A percentile compares a stretch with the other conserved stretches of the same genome.
These are phyloP conservation scores for Embiotoca jacksoni DNA, from an alignment of 2,113 vertebrate species.

Conservation along the genomic window DNA sequence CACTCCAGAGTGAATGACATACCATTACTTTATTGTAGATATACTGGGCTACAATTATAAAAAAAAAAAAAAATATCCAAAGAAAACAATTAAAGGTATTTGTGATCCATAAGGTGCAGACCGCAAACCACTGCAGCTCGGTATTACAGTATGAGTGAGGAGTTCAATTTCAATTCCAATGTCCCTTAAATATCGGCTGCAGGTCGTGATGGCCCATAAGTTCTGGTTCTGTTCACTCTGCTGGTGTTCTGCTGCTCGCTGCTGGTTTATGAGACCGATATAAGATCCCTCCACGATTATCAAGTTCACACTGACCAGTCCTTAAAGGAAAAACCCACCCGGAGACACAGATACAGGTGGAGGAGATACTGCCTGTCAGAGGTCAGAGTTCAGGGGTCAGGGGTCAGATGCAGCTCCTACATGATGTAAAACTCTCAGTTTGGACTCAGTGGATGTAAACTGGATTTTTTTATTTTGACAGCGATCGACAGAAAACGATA, in stretches of 20 bases:
- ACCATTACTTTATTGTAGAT: conserved; percentile 97
- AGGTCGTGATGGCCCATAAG: conserved; percentile 86
- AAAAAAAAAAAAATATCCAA: conserved; percentile 63
- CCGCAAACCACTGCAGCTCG: conserved; percentile 89
- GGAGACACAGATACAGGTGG: not conserved
- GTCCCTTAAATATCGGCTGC: conserved; percentile 87
- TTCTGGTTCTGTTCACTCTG: conserved; percentile 84
- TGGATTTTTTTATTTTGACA: too few species aligned
- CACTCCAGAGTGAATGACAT: conserved; percentile 77
- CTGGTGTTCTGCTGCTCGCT: conserved; percentile 83
- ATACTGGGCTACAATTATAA: conserved; percentile 94
- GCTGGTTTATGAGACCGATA: conserved; percentile 66
- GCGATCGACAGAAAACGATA: too few species aligned
- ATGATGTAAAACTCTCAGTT: too few species aligned
- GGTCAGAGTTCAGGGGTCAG: too few species aligned
- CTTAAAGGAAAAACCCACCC: conserved; percentile 52
- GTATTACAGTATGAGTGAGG: conserved; percentile 89
- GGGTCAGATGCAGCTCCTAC: too few species aligned
- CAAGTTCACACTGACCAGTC: conserved; percentile 6
- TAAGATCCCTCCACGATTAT: conserved; percentile 1
- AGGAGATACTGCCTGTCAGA: too few species aligned
- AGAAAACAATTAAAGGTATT: conserved; percentile 85
- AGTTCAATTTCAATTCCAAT: conserved; percentile 75
- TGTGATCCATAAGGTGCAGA: conserved; percentile 95
- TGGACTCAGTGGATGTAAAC: too few species aligned